A percentile compares a stretch with the other conserved stretches of the same genome.
phyloP scores from a whole-genome alignment of 2,113 vertebrate species.

The Saguinus imperator region DNA sequence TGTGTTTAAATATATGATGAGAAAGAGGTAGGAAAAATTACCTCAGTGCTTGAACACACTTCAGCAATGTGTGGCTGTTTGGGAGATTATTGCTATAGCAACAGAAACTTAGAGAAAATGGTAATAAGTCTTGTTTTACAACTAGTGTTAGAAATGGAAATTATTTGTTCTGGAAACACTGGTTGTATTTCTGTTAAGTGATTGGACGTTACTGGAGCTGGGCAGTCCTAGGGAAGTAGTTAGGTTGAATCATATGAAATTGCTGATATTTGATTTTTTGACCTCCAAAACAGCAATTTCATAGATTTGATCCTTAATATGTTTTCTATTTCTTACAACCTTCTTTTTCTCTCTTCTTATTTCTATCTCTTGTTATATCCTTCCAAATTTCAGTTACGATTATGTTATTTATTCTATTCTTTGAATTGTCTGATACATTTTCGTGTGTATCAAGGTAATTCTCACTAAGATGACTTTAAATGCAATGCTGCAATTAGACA shows the following conservation, averaged over 20 bases:
- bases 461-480: constrained; percentile 35
- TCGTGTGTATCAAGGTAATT: neutral
- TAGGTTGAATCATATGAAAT: constrained; percentile 4
- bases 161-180: constrained; percentile 36
- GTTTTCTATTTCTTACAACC: neutral
- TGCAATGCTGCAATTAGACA: neutral
- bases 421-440: constrained; percentile 7
- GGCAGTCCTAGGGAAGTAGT: neutral
- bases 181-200: constrained; percentile 40
- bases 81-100: constrained; percentile 23
- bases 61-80: neutral
- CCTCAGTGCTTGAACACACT: neutral
- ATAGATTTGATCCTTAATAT: neutral
- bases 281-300: neutral
- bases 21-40: neutral
- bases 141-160: constrained; percentile 33
- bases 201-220: neutral
- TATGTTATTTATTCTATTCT: neutral
- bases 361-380: neutral
- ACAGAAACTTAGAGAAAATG: constrained; percentile 38
- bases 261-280: neutral
- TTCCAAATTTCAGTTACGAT: neutral
- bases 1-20: constrained; percentile 19
- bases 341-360: neutral
- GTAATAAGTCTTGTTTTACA: constrained; percentile 30